Conservation (phyloP, 2,888 invertebrate species). For the Anthophora plumipes region DNA sequence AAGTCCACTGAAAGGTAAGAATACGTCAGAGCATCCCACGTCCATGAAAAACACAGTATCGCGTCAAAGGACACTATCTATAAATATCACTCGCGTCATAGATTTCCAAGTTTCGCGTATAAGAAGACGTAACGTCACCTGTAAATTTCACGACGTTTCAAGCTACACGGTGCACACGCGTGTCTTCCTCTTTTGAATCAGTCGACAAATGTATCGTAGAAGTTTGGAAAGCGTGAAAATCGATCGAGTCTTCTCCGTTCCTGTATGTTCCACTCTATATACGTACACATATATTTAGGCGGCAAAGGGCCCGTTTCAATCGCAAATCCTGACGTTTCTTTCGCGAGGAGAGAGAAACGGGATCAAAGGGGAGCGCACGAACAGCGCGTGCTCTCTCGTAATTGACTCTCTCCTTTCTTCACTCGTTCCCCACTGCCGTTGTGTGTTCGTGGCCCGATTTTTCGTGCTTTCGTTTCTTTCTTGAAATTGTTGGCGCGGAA, state of each 20-base stretch:
- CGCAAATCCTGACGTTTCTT: conserved; percentile 45
- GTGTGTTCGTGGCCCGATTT: conserved; percentile 35
- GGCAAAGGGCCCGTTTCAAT: conserved; percentile 46
- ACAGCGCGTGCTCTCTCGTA: conserved; percentile 43
- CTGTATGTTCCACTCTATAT: no score
- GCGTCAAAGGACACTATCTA: conserved; percentile 2
- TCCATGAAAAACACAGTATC: neutral
- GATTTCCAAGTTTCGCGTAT: neutral
- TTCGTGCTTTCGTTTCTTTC: conserved; percentile 21
- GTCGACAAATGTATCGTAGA: conserved; percentile 6
- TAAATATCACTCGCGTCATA: neutral
- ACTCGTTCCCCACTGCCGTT: conserved; percentile 2
- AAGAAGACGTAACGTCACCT: neutral
- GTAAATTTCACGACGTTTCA: neutral
- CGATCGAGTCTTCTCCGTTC: conserved; percentile 23
- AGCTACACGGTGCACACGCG: neutral
- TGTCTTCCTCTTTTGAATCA: neutral
- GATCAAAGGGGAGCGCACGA: conserved; percentile 52
- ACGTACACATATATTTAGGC: no score
- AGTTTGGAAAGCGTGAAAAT: conserved; percentile 21
- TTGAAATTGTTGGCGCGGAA: conserved; percentile 31
- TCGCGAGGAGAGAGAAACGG: conserved; percentile 1
- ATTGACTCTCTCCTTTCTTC: conserved; percentile 40
- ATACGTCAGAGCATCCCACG: neutral
- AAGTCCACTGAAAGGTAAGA: neutral